Base-by-base conservation (phyloP, 2,888 invertebrate species). In the Crioceris asparagi region DNA sequence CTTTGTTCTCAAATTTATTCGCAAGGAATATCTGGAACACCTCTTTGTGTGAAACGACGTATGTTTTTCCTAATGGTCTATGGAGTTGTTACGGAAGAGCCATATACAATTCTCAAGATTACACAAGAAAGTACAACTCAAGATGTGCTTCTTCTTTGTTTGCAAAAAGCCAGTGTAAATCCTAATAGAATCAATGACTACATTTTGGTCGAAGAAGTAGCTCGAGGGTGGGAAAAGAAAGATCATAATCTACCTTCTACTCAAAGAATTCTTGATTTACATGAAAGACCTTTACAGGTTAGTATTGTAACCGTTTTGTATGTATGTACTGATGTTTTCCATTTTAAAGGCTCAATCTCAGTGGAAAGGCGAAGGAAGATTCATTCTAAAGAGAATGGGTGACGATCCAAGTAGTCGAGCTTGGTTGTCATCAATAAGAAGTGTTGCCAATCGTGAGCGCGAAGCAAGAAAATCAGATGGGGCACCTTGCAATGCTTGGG, bases 341-440 rank as follows among this genome's bases (percentile, higher is more conserved):
- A n/a, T n/a, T n/a, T n/a, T n/a, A n/a, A n/a, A n/a, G 53, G 85
- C 87, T 0, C 85, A 90, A 52, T 78, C 83, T 0, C 75, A 79
- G 34, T 83, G 90, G 76, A 81, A 82, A 50, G 90, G 90, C 0
- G 83, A 82, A 49, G 83, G 90, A 0, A 71, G 84, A 35, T 79
- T 93, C 55, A 72, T 91, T 41, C 66, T 93, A 40, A 85, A 91
- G 57, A 73, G 85, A 41, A 83, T 91, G 43, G 90, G 90, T 0
- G 85, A 91, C 51, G 93, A 93, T 57, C 92, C 93, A 0, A 90
- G 90, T 57, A 90, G 88, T 49, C 65, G 93, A 31, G 92, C 93
- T 0, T 93, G 92, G 91, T 35, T 93, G n/a, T 86, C 90, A 0
- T 91, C 90, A 11, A 87, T 93, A 40, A 66, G 82, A 14, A 75